phyloP scores from a whole-genome alignment of 2,888 invertebrate species.

The Epicampocera succincta region DNA sequence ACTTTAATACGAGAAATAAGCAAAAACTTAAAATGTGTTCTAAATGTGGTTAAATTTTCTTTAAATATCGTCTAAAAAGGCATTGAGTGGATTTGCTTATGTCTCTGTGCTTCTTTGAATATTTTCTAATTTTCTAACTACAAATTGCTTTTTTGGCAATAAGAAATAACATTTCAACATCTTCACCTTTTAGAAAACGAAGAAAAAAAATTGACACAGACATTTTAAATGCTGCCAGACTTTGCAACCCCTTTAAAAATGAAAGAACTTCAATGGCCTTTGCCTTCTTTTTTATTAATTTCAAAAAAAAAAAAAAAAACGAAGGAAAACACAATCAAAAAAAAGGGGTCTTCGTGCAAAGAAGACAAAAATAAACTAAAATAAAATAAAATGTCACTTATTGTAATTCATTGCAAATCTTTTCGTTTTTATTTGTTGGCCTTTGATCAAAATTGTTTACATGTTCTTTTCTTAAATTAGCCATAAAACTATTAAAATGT shows the following conservation, averaged over 20 bases:
- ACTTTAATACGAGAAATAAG: too few species aligned
- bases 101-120: too few species aligned
- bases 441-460: constrained; percentile 69
- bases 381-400: constrained; percentile 54
- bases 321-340: neutral
- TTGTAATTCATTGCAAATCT: constrained; percentile 59
- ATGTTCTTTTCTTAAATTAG: constrained; percentile 70
- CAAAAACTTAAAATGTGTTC: too few species aligned
- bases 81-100: too few species aligned
- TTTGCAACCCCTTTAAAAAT: neutral
- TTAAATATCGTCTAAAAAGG: too few species aligned
- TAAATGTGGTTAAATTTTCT: too few species aligned
- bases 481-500: constrained; percentile 69
- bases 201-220: too few species aligned
- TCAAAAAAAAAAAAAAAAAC: neutral
- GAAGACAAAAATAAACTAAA: constrained; percentile 1
- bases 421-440: constrained; percentile 60
- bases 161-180: too few species aligned
- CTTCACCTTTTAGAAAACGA: too few species aligned
- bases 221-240: constrained; percentile 15
- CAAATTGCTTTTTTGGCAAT: neutral
- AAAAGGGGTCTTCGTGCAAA: constrained; percentile 19
- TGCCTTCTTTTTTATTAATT: neutral
- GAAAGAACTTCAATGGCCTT: neutral
- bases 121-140: too few species aligned